Conservation (phyloP, 2,113 vertebrate genomes). For the Puma concolor region DNA sequence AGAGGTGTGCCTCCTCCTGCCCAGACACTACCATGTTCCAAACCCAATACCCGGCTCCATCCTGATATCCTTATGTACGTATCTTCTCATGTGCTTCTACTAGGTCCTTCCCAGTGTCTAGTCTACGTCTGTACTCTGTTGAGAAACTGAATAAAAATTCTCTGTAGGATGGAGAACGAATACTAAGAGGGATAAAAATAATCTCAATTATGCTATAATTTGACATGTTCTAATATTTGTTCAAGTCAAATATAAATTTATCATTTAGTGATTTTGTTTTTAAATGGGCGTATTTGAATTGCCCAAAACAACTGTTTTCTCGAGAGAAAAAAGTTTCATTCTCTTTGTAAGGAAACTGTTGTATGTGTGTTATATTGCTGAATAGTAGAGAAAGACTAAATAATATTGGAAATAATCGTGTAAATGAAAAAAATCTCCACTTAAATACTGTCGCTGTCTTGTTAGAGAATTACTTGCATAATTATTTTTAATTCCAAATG, state of each 20-base stretch:
- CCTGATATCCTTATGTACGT: neutral
- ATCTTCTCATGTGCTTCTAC: neutral
- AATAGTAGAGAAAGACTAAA: constrained; percentile 7
- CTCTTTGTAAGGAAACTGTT: neutral
- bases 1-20: accelerated
- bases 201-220: constrained; percentile 22
- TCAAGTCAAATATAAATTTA: neutral
- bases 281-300: constrained; percentile 22
- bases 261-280: constrained; percentile 28
- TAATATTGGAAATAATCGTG: constrained; percentile 1
- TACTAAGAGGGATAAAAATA: neutral
- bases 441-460: constrained; percentile 6
- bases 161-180: neutral
- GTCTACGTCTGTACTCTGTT: neutral
- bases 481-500: constrained; percentile 56
- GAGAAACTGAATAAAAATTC: neutral
- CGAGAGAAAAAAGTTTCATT: neutral
- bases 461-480: neutral
- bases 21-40: too few relatives aligned
- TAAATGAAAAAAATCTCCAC: neutral
- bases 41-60: neutral
- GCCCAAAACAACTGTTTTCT: neutral
- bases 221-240: neutral
- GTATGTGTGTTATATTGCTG: neutral
- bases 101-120: neutral